Percentiles rank a stretch among this genome's conserved stretches.
Evolutionary conservation across 2,113 vertebrate species (phyloP).

Genomic region (Gasterosteus nipponicus): DNA sequence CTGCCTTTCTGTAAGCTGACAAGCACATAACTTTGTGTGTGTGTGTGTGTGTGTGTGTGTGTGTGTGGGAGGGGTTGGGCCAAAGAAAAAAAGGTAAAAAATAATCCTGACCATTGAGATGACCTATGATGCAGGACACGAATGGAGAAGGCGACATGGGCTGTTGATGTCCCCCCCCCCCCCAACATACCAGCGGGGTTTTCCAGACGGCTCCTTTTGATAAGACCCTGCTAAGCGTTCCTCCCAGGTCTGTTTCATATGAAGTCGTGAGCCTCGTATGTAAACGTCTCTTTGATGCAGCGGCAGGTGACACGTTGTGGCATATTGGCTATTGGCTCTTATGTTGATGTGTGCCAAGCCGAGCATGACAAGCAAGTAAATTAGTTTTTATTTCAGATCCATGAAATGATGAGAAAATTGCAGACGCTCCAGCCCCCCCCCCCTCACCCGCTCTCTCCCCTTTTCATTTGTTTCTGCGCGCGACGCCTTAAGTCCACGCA

Average conservation of each 20-base stretch:
- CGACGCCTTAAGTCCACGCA: constrained; percentile 56
- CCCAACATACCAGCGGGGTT: constrained; percentile 38
- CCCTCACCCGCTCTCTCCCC: constrained; percentile 3
- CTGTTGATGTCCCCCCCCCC: constrained; percentile 41
- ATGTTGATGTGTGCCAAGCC: constrained; percentile 73
- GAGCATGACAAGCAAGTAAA: constrained; percentile 77
- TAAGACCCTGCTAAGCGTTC: constrained; percentile 61
- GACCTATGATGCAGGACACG: constrained; percentile 57
- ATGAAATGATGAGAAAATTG: constrained; percentile 78
- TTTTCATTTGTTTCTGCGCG: constrained; percentile 51
- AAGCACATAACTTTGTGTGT: constrained; percentile 56
- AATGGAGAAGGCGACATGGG: constrained; percentile 32
- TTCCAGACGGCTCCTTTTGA: constrained; percentile 61
- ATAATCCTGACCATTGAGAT: constrained; percentile 48
- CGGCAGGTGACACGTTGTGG: constrained; percentile 64
- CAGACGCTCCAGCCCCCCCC: constrained; percentile 44
- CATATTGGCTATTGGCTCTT: constrained; percentile 62
- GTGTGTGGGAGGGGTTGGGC: neutral
- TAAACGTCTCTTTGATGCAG: constrained; percentile 74
- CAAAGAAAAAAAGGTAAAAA: neutral
- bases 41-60: neutral
- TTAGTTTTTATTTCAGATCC: constrained; percentile 82
- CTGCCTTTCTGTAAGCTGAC: constrained; percentile 59
- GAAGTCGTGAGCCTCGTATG: constrained; percentile 54
- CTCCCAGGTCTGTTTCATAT: constrained; percentile 63